Percentiles rank a stretch among this genome's conserved stretches.
phyloP scores from a whole-genome alignment of 2,113 vertebrate genomes.

The Vidua chalybeata region DNA sequence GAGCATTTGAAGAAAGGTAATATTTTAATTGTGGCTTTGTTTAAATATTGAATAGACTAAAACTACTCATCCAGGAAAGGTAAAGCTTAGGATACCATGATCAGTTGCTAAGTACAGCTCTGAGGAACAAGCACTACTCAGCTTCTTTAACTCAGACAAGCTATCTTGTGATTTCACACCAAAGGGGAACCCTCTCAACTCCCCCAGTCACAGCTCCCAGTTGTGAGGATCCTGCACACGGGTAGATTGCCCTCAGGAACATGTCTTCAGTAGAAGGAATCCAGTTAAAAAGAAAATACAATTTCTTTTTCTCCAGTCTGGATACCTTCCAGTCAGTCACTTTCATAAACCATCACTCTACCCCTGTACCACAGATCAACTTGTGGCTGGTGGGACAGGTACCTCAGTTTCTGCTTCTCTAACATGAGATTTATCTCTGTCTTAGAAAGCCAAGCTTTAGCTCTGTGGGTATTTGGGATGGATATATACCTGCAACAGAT shows the following conservation, averaged over 20 bases:
- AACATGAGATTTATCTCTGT: neutral
- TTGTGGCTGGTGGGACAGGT: neutral
- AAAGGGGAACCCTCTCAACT: neutral
- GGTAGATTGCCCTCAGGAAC: neutral
- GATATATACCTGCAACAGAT: neutral
- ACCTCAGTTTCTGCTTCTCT: neutral
- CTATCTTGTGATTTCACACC: accelerated
- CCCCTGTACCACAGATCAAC: neutral
- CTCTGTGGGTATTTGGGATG: neutral
- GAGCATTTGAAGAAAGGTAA: slow-evolving; percentile 29
- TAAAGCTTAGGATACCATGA: neutral
- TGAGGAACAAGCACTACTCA: neutral
- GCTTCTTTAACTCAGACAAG: neutral
- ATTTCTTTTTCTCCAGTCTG: neutral
- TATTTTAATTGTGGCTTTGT: neutral
- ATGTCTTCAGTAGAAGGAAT: neutral
- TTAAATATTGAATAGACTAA: neutral
- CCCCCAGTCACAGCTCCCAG: neutral
- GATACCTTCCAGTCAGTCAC: neutral
- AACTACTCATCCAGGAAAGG: neutral
- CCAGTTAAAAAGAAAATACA: neutral
- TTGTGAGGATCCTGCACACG: neutral
- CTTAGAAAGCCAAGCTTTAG: neutral
- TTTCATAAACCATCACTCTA: neutral
- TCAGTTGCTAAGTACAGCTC: neutral